Evolutionary conservation across 2,888 invertebrate species (phyloP), one percentile per base, ranked within the genome.

Genomic region (Axea sp.): DNA sequence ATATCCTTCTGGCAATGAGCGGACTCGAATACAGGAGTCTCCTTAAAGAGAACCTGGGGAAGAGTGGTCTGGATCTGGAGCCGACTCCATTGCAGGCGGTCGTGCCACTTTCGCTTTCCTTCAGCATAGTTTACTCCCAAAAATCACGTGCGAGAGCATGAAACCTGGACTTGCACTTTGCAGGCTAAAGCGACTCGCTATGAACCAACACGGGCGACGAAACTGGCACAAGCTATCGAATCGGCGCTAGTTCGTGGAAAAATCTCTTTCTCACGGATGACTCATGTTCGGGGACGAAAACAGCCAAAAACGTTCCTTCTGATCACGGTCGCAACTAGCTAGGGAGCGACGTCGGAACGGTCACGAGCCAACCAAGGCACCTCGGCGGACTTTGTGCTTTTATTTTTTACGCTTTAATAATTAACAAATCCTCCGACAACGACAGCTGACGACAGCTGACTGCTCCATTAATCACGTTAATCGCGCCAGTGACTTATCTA

Each of bases 21-120:
- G 93, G 93, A 84, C 92, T 93, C 78, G 93, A 92, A 67, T 93
- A 92, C 64, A 93, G 89, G 74, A 94, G 88, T 73, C 93, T 90
- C 39, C 93, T 90, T 30, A 93, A 87, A 11, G 93, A 93, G 90
- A 93, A 92, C 80, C 93, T 85, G 14, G 90, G 88, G 77, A 90
- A 81, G 51, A 85, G 51, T 76, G 86, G 81, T 39, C 85, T 78
- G 55, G 82, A 81, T 72, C 86, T 82, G 5, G 83, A 75, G 75
- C 81, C 80, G 3, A 30, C 82, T 33, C 80, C 78, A 55, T 82
- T 85, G 76, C 86, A 87, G 55, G 83, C 83, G 73, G 82, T 83
- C 28, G 83, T 76, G 57, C 77, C 83, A 60, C 77, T 82, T 77
- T 88, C 87, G 39, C 75, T 81, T 81, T 87, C 86, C 79, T 87